Evolutionary conservation across 2,888 invertebrate species (phyloP), one percentile per base, ranked within the genome.

Genomic region (Orthonychiurus folsomi): DNA sequence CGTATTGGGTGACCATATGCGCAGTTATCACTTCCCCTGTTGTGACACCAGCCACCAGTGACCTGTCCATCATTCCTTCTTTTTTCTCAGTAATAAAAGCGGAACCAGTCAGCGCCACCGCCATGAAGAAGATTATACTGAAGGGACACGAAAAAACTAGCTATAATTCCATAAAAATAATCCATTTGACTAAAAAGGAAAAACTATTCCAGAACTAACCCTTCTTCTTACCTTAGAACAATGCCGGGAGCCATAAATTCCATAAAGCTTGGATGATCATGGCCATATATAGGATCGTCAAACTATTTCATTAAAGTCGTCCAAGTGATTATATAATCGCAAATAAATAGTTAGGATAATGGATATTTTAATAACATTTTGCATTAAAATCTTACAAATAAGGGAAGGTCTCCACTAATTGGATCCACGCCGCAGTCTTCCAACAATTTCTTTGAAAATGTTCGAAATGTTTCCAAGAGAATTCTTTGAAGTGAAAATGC

Each of bases 181-280:
- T 12, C 37, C 5, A 52, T 20, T 52, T n/a, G n/a, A n/a, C n/a
- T n/a, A n/a, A n/a, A n/a, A n/a, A n/a, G n/a, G n/a, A n/a, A n/a
- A n/a, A n/a, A n/a, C 21, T 52, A 12, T 23, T 52, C 5, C 24
- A 25, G 3, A 55, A 55, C 15, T 55, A 26, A 24, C 20, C 24
- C 15, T 48, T 9, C 28, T 20, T 81, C 86, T 85, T 78, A 92
- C 91, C 91, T 92, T 71, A 94, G 80, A 74, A 94, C 93, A 67
- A 95, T 92, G 70, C 94, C 94, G 53, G 94, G 94, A 18, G 94
- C 94, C 65, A 95, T 94, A 78, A 94, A 95, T 78, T 94, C 93
- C 0, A 93, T 93, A 76, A 95, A 95, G 18, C 89, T 92, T 1
- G 94, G 93, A 76, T 90, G 86, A 77, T 84, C 87, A 63, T 86